Evolutionary conservation across 2,888 invertebrate species (phyloP), one percentile per base, ranked within the genome.

Genomic region (Mantis religiosa): DNA sequence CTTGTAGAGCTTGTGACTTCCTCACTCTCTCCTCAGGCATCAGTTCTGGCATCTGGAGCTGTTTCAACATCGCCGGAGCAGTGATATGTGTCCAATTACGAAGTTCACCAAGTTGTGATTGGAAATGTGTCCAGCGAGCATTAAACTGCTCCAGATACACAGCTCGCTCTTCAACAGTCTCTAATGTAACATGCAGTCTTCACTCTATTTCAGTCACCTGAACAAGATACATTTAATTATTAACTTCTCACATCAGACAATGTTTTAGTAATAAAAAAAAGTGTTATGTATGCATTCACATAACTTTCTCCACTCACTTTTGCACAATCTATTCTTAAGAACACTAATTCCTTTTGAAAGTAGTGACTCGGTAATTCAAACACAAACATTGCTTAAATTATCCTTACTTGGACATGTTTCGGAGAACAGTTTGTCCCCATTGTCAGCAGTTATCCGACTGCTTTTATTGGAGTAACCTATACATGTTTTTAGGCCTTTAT

Each of bases 11-110:
- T 92, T 97, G 96, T 0, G 97, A 96, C 93, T 96, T 97, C 30
- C 94, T 94, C 0, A 98, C 96, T 91, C 97, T 95, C 91, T 98
- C 97, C 93, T 98, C 97, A 0, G 98, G 98, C 7, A 97, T 95
- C n/a, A 96, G 95, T 89, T 96, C 95, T 91, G 97, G 95, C 82
- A 96, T 96, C 90, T 97, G 95, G 47, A 98, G 95, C 84, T 96
- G 96, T 90, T 96, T 95, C 88, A 98, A 94, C 20, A 96, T 93
- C 89, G 96, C 95, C 0, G 98, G 97, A 27, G 97, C 97, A 91
- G 95, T 96, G 92, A 96, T 96, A 88, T 96, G 95, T 28, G 97
- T 96, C 98, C 98, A 98, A 90, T 95, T 95, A 91, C 97, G 96
- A 20, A 98, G 94, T 90, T 97, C 96, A 71, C 95, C 95, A 25